Base-by-base conservation (phyloP, 2,888 invertebrate genomes). In the Epiblema foenella region DNA sequence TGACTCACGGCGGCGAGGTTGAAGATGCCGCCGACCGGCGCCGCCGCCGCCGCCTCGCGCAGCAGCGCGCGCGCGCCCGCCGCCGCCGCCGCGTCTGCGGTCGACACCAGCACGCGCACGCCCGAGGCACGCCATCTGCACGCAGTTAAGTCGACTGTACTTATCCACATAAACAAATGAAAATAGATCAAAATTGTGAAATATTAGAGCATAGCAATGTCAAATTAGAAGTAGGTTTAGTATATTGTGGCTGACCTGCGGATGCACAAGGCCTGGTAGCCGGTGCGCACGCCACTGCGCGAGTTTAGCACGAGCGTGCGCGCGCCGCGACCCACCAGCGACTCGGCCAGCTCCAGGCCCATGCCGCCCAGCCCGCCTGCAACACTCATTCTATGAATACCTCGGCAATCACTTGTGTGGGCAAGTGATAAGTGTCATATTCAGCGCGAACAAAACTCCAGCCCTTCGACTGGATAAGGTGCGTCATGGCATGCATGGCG, bases 1-100 rank as follows among this genome's bases (percentile, higher is more conserved):
- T 96, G 94, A 73, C 99, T 93, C 71, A 98, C 99, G 83, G 97
- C 98, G 29, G 99, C 99, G 79, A 99, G 94, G 91, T 99, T 98
- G 94, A 99, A 99, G 73, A 99, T 96, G 77, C 96, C 98, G 74
- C 97, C 98, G 72, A 98, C 95, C 58, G 96, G 94, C 10, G 96
- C 97, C 70, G 96, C 83, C 78, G 91, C 89, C n/a, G 94, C 94
- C 12, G 95, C 95, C 81, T 95, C 94, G 58, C 90, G 85, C 72
- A 98, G 85, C 73, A 97, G 89, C 72, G 91, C 87, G 72, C 90
- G 92, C 29, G 97, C 96, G 29, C 97, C 97, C 17, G 88, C 93
- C 57, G 90, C 81, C 5, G 91, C 92, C 1, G 95, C 94, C 1
- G 95, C 95, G 92, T 97, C 96, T 57, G 93, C 92, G 52, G 95